Percentiles rank a stretch among this genome's conserved stretches.
phyloP scores from a whole-genome alignment of 2,113 vertebrate genomes.

The Campylorhamphus procurvoides region DNA sequence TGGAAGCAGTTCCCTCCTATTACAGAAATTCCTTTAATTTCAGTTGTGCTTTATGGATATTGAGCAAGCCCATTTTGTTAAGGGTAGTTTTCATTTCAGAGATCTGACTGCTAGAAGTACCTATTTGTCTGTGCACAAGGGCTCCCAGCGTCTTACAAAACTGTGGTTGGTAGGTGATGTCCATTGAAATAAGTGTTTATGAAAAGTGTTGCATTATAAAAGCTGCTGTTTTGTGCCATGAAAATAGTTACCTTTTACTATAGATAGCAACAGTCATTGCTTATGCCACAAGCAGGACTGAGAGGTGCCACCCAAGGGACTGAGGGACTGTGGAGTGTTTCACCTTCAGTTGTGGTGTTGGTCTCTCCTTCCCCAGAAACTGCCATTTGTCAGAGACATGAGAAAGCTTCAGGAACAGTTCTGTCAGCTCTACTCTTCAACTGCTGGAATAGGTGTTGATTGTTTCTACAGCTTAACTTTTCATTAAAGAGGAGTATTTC shows the following conservation, averaged over 20 bases:
- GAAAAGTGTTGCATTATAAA: neutral
- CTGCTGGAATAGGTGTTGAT: neutral
- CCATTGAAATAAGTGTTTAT: neutral
- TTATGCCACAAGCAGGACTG: neutral
- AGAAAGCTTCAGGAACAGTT: neutral
- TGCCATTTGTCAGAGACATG: neutral
- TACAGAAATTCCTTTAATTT: neutral
- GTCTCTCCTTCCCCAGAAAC: neutral
- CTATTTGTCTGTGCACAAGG: neutral
- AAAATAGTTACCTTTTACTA: neutral
- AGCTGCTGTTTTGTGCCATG: neutral
- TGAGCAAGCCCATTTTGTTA: neutral
- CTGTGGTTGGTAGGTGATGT: neutral
- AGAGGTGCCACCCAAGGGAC: neutral
- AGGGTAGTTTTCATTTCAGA: neutral
- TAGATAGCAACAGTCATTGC: neutral
- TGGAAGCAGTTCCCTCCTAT: neutral
- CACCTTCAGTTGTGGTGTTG: neutral
- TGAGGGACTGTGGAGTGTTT: fast-evolving
- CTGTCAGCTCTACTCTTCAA: neutral
- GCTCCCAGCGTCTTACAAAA: neutral
- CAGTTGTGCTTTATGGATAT: neutral
- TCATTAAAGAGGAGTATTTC: neutral
- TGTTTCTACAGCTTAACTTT: neutral
- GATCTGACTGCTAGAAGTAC: neutral